Base-by-base conservation (phyloP, 2,888 invertebrate genomes). In the Lymantria dispar region DNA sequence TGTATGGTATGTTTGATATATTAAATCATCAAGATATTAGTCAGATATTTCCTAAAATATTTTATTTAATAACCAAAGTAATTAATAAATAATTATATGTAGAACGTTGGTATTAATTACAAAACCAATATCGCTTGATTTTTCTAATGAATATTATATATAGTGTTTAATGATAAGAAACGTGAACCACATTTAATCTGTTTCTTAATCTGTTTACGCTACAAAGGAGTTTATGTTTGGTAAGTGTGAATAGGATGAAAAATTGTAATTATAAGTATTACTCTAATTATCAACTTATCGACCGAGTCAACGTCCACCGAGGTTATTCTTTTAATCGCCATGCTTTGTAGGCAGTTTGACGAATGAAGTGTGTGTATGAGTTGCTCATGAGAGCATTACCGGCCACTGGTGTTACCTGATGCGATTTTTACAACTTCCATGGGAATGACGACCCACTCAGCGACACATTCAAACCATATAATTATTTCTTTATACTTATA, bases 181-280 rank as follows among this genome's bases (percentile, higher is more conserved):
- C 30, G 10, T 54, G 48, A 57, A 54, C 47, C 43, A 50, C 33
- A 54, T 54, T 68, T 62, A 56, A 58, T 62, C 22, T 43, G 40
- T 45, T 13, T 41, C 31, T 43, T 47, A 44, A 58, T 53, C 61
- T 72, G 65, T 80, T 65, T 61, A 66, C 63, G 84, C 85, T 72
- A 71, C 80, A 48, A 58, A 70, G 70, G 52, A 52, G 41, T 48
- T 64, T 64, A 54, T 55, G 59, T 51, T 55, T 64, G 84, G 84
- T 84, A 55, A 80, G 83, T 40, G 40, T 40, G 13, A 40, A 9
- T 5, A 22, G 2, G 5, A 22, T 22, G 22, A 22, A 22, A 22
- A 22, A 22, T 5, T 22, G 2, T 22, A n/a, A 22, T 22, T 22
- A 22, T 22, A 22, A 22, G 5, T 22, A 22, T 22, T 22, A 22